Conservation (phyloP, 2,113 vertebrate genomes). For the Neolamprologus kungweensis region DNA sequence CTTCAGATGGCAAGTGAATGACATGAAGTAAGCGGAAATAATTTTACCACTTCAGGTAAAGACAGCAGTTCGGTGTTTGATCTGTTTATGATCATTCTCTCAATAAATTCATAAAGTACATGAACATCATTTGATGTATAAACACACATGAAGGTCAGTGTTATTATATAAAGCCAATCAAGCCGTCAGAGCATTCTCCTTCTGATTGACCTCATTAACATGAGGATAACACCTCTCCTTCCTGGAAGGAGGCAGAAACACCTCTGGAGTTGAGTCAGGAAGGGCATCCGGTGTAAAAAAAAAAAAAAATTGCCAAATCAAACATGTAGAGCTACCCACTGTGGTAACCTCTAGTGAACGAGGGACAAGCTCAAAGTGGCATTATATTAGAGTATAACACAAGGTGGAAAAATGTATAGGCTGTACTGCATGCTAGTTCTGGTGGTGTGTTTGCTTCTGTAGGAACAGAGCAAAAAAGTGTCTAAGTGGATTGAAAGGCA, state of each 20-base stretch:
- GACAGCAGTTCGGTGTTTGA: not conserved
- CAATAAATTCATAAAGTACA: not conserved
- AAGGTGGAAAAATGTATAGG: not conserved
- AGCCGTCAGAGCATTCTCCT: not conserved
- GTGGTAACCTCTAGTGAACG: not conserved
- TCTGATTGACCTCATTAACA: not conserved
- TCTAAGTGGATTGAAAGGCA: not conserved
- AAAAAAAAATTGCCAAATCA: not conserved
- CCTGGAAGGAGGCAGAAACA: not conserved
- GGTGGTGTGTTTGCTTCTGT: not conserved
- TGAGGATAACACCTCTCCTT: not conserved
- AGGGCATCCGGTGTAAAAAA: not conserved
- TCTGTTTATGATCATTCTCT: not conserved
- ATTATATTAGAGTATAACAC: not conserved
- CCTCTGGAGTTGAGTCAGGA: not conserved
- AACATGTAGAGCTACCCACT: not conserved
- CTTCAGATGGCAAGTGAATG: not conserved
- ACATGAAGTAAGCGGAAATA: not conserved
- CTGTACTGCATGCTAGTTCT: not conserved
- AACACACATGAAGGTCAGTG: not conserved
- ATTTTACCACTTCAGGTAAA: not conserved
- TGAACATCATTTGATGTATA: not conserved
- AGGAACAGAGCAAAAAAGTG: not conserved
- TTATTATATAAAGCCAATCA: not conserved
- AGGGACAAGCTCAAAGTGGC: not conserved